Conservation (phyloP, 2,797 vertebrate genomes). For the Urophycis tenuis region DNA sequence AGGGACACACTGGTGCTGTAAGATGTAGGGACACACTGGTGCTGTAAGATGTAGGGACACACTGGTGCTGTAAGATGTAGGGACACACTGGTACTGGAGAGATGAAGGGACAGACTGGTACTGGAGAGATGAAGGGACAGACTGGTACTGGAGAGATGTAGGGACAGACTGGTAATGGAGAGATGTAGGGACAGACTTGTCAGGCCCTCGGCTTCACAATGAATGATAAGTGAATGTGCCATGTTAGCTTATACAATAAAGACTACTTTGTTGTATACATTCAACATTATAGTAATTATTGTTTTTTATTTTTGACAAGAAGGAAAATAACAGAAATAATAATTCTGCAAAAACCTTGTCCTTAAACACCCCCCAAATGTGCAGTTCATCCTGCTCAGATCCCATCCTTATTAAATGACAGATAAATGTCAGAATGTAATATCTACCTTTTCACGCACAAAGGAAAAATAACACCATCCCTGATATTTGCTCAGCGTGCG, state of each 20-base stretch:
- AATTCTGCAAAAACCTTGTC: background rate
- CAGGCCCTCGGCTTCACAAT: background rate
- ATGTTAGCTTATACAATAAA: background rate
- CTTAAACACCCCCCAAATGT: conserved; percentile 10
- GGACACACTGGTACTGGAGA: too few species aligned
- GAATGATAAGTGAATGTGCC: background rate
- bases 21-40: too few species aligned
- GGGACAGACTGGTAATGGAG: background rate
- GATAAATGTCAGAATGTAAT: conserved; percentile 46
- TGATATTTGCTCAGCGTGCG: conserved; percentile 54
- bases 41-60: too few species aligned
- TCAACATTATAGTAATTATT: background rate
- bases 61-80: too few species aligned
- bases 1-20: too few species aligned
- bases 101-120: too few species aligned
- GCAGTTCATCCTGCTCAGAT: background rate
- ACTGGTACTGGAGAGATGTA: too few species aligned
- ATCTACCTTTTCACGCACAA: conserved; percentile 53
- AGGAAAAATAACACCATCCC: conserved; percentile 19
- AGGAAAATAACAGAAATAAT: background rate
- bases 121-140: too few species aligned
- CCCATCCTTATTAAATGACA: conserved; percentile 28
- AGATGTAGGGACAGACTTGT: background rate
- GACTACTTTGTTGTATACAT: background rate
- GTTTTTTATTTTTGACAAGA: background rate